Percentiles rank a stretch among this genome's conserved stretches.
These are phyloP conservation scores for Trididemnum clinides DNA, from an alignment of 23 tunicate genomes.

Conservation along the genomic window DNA sequence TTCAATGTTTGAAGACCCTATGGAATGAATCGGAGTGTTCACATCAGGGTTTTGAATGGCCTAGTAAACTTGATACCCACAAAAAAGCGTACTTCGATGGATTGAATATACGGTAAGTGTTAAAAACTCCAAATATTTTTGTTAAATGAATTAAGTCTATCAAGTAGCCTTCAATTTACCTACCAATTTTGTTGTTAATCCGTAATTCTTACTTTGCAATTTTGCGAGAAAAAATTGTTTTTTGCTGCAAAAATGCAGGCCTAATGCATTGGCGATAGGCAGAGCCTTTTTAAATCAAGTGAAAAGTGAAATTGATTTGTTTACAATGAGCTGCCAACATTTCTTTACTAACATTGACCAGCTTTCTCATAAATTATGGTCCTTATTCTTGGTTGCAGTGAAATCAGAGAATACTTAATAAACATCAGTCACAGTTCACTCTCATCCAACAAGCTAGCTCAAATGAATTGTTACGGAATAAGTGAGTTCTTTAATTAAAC, in stretches of 20 bases:
- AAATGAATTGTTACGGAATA: conserved; percentile 5
- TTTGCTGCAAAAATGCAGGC: too few species aligned
- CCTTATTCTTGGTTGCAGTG: background rate
- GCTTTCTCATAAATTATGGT: background rate
- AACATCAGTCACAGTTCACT: background rate
- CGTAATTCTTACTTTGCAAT: too few species aligned
- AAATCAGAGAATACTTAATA: background rate
- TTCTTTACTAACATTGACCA: background rate
- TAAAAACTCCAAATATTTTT: too few species aligned
- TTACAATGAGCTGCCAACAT: too few species aligned
- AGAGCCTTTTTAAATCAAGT: too few species aligned
- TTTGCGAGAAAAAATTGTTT: too few species aligned
- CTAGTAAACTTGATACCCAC: background rate
- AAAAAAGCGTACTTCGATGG: background rate
- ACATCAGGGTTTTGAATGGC: background rate
- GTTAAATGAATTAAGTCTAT: too few species aligned
- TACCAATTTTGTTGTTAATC: too few species aligned
- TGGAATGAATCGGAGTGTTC: background rate
- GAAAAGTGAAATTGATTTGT: too few species aligned
- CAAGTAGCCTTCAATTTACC: too few species aligned
- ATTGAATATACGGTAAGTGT: background rate
- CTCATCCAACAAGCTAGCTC: background rate
- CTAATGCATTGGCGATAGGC: too few species aligned
- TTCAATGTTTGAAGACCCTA: background rate
- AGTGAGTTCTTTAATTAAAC: background rate